These are phyloP conservation scores for Scaptomyza tumidula DNA, from an alignment of 2,888 invertebrate species.

Conservation along the genomic window DNA sequence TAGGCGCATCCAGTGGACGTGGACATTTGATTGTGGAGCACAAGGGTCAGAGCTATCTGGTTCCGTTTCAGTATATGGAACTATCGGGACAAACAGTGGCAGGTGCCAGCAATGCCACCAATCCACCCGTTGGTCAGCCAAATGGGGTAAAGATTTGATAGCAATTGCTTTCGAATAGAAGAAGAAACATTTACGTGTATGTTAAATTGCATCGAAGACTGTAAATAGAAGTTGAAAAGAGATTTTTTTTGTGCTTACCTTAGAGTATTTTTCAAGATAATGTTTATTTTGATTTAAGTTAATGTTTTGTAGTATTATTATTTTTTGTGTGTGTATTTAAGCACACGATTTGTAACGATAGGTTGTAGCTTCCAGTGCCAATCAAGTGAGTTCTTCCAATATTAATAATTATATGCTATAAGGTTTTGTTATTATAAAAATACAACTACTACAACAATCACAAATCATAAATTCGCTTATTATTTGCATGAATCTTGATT, in stretches of 20 bases:
- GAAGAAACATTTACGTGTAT: too few relatives aligned
- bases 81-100: conserved; percentile 81
- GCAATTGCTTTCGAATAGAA: not conserved
- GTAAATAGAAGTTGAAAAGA: conserved; percentile 65
- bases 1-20: conserved; percentile 93
- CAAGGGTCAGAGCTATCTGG: conserved; percentile 89
- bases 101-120: conserved; percentile 27
- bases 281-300: conserved; percentile 13
- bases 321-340: conserved; percentile 4
- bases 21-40: conserved; percentile 95
- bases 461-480: too few relatives aligned
- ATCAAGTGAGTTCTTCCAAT: conserved; percentile 70
- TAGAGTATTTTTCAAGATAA: conserved; percentile 19
- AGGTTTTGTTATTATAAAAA: conserved; percentile 19
- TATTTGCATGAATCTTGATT: not conserved
- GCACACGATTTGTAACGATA: conserved; percentile 28
- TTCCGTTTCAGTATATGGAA: conserved; percentile 93
- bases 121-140: conserved; percentile 36
- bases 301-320: conserved; percentile 58
- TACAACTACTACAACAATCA: not conserved
- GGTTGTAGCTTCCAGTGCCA: conserved; percentile 69
- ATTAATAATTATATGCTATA: conserved; percentile 13
- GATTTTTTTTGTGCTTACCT: conserved; percentile 8
- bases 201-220: conserved; percentile 59
- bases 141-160: conserved; percentile 59